Evolutionary conservation across 2,797 vertebrate species (phyloP), one percentile per base, ranked within the genome.

Genomic region (Amazonetta brasiliensis): DNA sequence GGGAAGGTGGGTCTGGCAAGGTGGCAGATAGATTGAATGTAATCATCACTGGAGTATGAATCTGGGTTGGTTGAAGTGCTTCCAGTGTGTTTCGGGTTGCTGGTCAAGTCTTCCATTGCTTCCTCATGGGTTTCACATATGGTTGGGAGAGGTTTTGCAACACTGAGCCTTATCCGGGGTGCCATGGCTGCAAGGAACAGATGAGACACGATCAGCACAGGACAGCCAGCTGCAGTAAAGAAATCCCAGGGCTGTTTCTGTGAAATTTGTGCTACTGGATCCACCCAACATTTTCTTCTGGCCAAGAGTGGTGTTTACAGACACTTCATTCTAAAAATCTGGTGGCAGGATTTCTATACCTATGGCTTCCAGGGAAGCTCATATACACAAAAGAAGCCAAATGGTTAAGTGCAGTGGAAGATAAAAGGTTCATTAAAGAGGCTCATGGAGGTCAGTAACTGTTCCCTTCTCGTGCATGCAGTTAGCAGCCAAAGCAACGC

Each of bases 11-110:
- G 98, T 76, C 97, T 98, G 81, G 99, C 98, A 1, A 99, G 97
- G 95, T 99, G 99, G 92, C 98, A 98, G 96, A 99, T 99, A 94
- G 99, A 99, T 35, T 98, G 98, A 86, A 98, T 97, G 96, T 99
- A 99, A 91, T 99, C 98, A 5, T 99, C 98, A 0, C 98, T 98
- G 87, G 98, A 98, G 60, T 98, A 86, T 0, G 64, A 63, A 54
- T 97, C 97, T 62, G 90, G 54, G 46, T 95, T 71, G 69, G 83
- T 12, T n/a, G 71, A 62, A 39, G 79, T 9, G 41, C 71, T 81
- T 3, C 82, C 95, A 81, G 97, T 33, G 26, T 33, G 35, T 7
- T 89, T 91, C 28, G 83, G 94, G 84, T 87, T 95, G 82, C 96
- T 97, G 62, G 94, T 93, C 39, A 97, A 44, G 33, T 98, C 98